phyloP scores from a whole-genome alignment of 2,113 vertebrate genomes.

The Chaetops frenatus region DNA sequence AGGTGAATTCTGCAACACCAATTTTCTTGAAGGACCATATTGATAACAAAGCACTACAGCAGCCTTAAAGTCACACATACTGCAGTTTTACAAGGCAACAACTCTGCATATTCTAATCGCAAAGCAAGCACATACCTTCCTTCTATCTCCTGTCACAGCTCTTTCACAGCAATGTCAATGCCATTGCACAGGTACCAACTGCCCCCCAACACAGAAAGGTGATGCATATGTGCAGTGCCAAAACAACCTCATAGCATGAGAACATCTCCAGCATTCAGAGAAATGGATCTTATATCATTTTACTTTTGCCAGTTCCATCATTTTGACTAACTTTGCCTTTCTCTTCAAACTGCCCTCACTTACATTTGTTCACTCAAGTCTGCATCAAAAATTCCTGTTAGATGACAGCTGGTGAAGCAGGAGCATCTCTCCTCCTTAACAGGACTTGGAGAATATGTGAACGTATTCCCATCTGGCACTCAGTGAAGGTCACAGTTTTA shows the following conservation, averaged over 20 bases:
- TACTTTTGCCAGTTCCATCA: neutral
- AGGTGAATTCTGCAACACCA: neutral
- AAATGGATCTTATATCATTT: neutral
- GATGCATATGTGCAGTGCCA: neutral
- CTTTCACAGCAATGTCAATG: neutral
- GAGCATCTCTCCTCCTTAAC: neutral
- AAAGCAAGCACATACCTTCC: neutral
- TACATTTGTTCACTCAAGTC: neutral
- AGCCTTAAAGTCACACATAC: neutral
- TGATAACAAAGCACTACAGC: neutral
- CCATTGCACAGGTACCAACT: rapidly evolving
- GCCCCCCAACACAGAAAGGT: neutral
- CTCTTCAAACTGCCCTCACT: neutral
- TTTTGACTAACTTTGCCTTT: neutral
- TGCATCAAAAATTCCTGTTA: neutral
- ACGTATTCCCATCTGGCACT: neutral
- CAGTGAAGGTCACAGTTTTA: neutral
- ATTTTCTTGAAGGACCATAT: neutral
- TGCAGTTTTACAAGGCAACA: neutral
- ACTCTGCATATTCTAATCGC: neutral
- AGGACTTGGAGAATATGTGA: neutral
- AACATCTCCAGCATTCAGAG: neutral
- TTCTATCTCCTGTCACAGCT: neutral
- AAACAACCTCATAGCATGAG: neutral
- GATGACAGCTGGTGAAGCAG: neutral